Conservation (phyloP, 2,888 invertebrate species). For the Rhodophaea formosa region DNA sequence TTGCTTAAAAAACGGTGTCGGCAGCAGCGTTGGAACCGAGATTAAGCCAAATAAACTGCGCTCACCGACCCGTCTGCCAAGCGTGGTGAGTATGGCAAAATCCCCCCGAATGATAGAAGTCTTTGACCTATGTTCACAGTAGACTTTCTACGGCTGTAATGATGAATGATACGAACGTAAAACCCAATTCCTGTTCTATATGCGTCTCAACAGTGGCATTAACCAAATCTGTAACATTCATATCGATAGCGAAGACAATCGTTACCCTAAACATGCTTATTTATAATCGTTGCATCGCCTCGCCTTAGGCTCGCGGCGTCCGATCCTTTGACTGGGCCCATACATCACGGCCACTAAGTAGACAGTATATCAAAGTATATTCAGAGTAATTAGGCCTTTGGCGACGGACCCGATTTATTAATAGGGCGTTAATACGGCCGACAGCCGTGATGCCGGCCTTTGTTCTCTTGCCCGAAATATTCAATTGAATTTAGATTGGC, state of each 20-base stretch:
- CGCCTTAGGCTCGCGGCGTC: constrained; percentile 68
- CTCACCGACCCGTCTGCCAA: no score
- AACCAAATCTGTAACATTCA: not conserved
- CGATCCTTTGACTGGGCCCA: constrained; percentile 71
- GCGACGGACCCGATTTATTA: constrained; percentile 79
- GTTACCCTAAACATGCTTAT: constrained; percentile 74
- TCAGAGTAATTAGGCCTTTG: constrained; percentile 78
- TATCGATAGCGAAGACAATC: constrained; percentile 43
- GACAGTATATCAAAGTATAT: constrained; percentile 80
- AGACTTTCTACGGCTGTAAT: no score
- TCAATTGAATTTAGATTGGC: constrained; percentile 59
- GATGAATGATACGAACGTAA: not conserved
- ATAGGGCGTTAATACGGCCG: constrained; percentile 76
- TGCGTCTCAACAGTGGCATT: not conserved
- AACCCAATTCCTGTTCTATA: not conserved
- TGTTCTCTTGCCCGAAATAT: constrained; percentile 66
- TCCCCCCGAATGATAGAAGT: no score
- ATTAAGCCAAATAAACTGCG: no score
- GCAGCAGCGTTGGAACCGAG: no score
- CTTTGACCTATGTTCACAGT: no score
- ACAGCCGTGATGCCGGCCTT: constrained; percentile 76
- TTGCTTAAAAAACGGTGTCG: no score
- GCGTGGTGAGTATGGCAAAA: no score
- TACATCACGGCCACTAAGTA: constrained; percentile 78
- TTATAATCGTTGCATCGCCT: constrained; percentile 69